Conservation (phyloP, 1,140 invertebrate genomes). For the Philotrypesis tridentata region DNA sequence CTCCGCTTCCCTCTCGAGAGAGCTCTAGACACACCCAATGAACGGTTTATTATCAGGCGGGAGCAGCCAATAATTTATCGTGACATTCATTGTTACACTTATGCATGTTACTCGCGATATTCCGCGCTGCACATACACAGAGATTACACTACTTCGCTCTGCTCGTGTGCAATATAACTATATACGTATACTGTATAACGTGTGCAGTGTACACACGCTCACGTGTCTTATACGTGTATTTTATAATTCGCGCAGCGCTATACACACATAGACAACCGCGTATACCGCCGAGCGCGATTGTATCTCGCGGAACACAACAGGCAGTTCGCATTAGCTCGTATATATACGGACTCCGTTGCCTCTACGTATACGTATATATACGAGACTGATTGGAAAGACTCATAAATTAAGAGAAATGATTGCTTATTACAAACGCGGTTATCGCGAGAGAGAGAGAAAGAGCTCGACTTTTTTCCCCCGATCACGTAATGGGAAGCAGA, state of each 20-base stretch:
- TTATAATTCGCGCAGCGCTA: slow-evolving; percentile 31
- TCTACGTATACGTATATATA: too few species aligned
- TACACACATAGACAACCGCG: too few species aligned
- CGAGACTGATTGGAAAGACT: slow-evolving; percentile 29
- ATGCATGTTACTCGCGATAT: slow-evolving; percentile 32
- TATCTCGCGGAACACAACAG: slow-evolving; percentile 26
- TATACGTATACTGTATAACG: background rate
- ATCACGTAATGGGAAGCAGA: background rate
- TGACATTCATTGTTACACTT: slow-evolving; percentile 48
- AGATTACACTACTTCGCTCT: too few species aligned
- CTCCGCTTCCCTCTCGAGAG: background rate
- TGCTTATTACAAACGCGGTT: slow-evolving; percentile 45
- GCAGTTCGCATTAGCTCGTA: slow-evolving; percentile 16
- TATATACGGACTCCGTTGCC: too few species aligned
- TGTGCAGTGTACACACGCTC: too few species aligned
- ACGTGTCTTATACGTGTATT: too few species aligned
- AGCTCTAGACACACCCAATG: slow-evolving; percentile 44
- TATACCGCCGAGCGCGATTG: slow-evolving; percentile 23
- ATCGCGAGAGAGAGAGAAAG: too few species aligned
- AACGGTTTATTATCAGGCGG: slow-evolving; percentile 43
- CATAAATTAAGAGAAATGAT: slow-evolving; percentile 42
- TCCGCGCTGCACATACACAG: background rate
- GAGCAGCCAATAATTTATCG: slow-evolving; percentile 47
- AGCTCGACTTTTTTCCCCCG: background rate
- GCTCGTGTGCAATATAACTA: too few species aligned